A percentile compares a stretch with the other conserved stretches of the same genome.
phyloP scores from a whole-genome alignment of 2,113 vertebrate species.

The Tragelaphus buxtoni region DNA sequence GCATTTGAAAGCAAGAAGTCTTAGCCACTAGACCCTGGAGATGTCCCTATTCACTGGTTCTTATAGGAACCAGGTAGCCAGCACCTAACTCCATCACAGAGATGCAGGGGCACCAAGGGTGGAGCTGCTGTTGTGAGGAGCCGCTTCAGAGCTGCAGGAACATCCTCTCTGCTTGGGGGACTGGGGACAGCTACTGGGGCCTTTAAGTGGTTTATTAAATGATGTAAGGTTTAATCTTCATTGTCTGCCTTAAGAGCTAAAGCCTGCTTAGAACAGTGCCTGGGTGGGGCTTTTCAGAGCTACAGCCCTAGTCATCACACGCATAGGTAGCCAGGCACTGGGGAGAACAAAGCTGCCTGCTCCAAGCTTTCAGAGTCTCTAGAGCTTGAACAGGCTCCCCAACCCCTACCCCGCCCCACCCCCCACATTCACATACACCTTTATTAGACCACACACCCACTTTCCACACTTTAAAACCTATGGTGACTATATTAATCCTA shows the following conservation, averaged over 20 bases:
- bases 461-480: constrained; percentile 28
- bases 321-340: neutral
- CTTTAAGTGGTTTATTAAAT: constrained; percentile 48
- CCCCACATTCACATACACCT: neutral
- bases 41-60: neutral
- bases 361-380: neutral
- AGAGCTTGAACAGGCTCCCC: neutral
- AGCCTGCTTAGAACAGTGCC: neutral
- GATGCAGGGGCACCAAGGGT: neutral
- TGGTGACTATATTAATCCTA: neutral
- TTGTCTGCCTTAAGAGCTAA: neutral
- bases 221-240: constrained; percentile 14
- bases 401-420: neutral
- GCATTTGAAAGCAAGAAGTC: neutral
- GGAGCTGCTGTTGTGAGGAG: neutral
- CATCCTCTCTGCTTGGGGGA: neutral
- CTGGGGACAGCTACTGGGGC: neutral
- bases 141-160: fast-evolving
- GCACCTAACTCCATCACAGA: neutral
- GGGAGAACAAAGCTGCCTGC: constrained; percentile 40
- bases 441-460: constrained; percentile 26
- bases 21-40: neutral
- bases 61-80: no score
- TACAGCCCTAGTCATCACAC: neutral
- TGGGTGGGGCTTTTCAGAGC: constrained; percentile 29